These are phyloP conservation scores for Rhogogaster chlorosoma DNA, from an alignment of 2,888 invertebrate species.

Conservation along the genomic window DNA sequence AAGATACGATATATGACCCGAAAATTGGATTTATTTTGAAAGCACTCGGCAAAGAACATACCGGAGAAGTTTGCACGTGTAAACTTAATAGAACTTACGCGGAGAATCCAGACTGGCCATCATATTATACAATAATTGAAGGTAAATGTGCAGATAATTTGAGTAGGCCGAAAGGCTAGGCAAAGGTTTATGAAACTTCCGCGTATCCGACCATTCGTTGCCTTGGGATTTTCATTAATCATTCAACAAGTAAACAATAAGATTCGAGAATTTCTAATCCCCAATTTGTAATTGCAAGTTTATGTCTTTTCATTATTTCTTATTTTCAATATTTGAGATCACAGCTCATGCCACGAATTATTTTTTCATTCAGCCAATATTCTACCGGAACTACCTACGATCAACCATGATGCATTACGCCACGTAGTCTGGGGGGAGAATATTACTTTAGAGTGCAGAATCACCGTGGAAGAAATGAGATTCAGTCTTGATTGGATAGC, in stretches of 20 bases:
- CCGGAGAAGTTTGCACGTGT: constrained; percentile 53
- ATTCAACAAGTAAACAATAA: not conserved
- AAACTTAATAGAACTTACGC: constrained; percentile 56
- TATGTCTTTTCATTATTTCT: too few relatives aligned
- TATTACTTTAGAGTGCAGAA: constrained; percentile 67
- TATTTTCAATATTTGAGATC: not conserved
- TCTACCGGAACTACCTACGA: constrained; percentile 28
- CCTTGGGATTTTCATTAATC: not conserved
- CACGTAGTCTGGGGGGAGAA: constrained; percentile 69
- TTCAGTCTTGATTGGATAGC: constrained; percentile 65
- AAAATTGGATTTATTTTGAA: constrained; percentile 77
- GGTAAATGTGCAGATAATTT: not conserved
- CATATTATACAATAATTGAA: not conserved
- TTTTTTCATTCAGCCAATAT: not conserved
- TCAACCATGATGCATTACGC: constrained; percentile 59
- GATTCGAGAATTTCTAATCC: not conserved
- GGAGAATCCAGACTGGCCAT: not conserved
- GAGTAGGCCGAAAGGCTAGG: not conserved
- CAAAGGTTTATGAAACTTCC: not conserved
- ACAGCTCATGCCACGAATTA: not conserved
- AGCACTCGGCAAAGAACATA: constrained; percentile 69
- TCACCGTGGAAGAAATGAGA: constrained; percentile 48
- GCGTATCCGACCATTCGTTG: not conserved
- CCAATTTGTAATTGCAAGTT: too few relatives aligned
- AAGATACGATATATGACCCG: constrained; percentile 74